Evolutionary conservation across 53 echinoderm and acorn worm species (phyloP), one percentile per base, ranked within the genome.

Genomic region (Luidia sarsii): DNA sequence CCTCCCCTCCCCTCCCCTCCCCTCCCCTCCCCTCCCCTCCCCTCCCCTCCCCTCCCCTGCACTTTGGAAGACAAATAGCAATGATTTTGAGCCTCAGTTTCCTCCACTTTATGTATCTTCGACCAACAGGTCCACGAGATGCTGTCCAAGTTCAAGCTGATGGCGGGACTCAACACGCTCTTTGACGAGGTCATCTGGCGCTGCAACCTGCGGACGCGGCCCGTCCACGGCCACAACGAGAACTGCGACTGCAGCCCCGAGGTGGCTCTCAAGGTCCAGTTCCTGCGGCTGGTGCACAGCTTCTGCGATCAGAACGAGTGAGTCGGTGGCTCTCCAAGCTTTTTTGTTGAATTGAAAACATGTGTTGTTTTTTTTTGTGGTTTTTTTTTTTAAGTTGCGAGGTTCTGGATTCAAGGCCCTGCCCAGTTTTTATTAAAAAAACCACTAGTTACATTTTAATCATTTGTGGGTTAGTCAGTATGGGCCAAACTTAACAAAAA

Each of bases 231-330:
- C 15, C 94, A 84, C 46, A 89, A 89, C 39, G 94, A 99, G 89
- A 99, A 99, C 63, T 99, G 99, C 70, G 94, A 99, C 67, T 99
- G 99, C 65, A 99, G 99, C 54, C 99, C 99, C 1, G 99, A 99
- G 70, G 93, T 99, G 3, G 99, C 99, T 10, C 94, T 99, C 70
- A 99, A 99, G 46, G 94, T 99, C 14, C 99, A 99, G 68, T 99
- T 99, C 87, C 82, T 99, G 24, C 77, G 94, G 35, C 87, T 99
- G 16, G 87, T 99, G 4, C 99, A 99, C 75, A 99, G 91, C 35
- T 99, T 91, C 81, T 99, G 99, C 60, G 99, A 99, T 53, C 99
- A 99, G 73, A 94, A 99, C 41, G 91, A 93, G 99, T 99, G 77
- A 99, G 99, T 99, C 7, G 7, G 16, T 5, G 16, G 18, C 57